Evolutionary conservation across 1,140 invertebrate species (phyloP).

Genomic region (Neotoxoptera formosana): DNA sequence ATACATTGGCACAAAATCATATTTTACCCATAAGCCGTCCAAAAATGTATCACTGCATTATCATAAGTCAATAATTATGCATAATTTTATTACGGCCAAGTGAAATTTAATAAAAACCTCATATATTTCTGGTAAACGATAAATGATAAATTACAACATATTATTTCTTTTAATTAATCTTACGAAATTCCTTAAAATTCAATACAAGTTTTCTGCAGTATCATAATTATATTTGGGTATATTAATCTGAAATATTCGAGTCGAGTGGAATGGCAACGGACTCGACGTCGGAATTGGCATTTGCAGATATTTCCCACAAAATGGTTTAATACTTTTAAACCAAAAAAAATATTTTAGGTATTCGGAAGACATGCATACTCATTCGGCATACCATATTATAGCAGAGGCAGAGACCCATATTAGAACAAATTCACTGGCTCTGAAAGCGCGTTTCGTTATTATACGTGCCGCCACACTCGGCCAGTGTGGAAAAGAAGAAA

Average conservation of each 20-base stretch:
- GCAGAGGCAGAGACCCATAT: not conserved
- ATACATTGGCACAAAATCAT: not conserved
- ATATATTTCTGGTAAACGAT: not conserved
- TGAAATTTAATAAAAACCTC: not conserved
- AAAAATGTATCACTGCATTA: not conserved
- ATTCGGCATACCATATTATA: not conserved
- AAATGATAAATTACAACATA: not conserved
- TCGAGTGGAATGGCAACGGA: not conserved
- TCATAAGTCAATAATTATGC: not conserved
- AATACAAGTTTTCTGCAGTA: not conserved
- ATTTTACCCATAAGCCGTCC: not conserved
- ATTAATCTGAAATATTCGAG: not conserved
- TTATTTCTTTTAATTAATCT: not conserved
- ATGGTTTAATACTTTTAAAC: not conserved
- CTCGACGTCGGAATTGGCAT: not conserved
- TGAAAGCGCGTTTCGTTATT: not conserved
- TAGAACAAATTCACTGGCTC: not conserved
- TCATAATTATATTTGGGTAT: not conserved
- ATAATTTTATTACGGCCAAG: not conserved
- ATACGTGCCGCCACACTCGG: not conserved
- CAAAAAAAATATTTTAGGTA: slow-evolving; percentile 3
- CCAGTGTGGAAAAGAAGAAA: not conserved
- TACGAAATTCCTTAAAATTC: not conserved
- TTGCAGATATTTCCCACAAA: not conserved
- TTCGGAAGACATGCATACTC: not conserved